Conservation (phyloP, 1,140 invertebrate species). For the Bombyx mandarina region DNA sequence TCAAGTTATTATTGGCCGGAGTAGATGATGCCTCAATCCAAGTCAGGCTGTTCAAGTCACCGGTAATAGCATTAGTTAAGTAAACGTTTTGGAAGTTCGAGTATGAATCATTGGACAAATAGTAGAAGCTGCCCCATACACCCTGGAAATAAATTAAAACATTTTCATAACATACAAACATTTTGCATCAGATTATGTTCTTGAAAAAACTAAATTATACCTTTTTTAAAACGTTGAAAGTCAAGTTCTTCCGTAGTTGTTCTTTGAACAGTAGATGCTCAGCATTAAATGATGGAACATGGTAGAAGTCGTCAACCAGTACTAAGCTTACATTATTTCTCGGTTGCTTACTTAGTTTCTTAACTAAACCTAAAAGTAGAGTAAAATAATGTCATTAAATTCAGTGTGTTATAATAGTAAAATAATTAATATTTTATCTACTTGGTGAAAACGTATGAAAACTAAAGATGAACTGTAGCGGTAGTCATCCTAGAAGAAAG, state of each 20-base stretch:
- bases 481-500: too few relatives aligned
- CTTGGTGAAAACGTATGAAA: too few relatives aligned
- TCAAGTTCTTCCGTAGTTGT: slow-evolving; percentile 22
- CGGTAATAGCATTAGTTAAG: slow-evolving; percentile 6
- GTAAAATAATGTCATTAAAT: too few relatives aligned
- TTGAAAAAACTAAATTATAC: slow-evolving; percentile 10
- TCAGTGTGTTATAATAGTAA: too few relatives aligned
- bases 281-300: slow-evolving; percentile 19
- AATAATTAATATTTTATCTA: too few relatives aligned
- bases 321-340: slow-evolving; percentile 16
- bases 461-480: too few relatives aligned
- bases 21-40: slow-evolving; percentile 16
- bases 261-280: slow-evolving; percentile 18
- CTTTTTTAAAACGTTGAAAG: slow-evolving; percentile 23
- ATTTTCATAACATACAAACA: too few relatives aligned
- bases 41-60: slow-evolving; percentile 14
- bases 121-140: slow-evolving; percentile 25
- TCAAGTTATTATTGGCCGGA: slow-evolving; percentile 8
- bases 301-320: slow-evolving; percentile 18
- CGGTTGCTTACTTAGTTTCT: slow-evolving; percentile 14
- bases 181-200: slow-evolving; percentile 2
- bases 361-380: slow-evolving; percentile 19
- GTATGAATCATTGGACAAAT: slow-evolving; percentile 9
- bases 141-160: slow-evolving; percentile 15
- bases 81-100: slow-evolving; percentile 9